phyloP scores from a whole-genome alignment of 2,888 invertebrate genomes.

The Drosophila testacea region DNA sequence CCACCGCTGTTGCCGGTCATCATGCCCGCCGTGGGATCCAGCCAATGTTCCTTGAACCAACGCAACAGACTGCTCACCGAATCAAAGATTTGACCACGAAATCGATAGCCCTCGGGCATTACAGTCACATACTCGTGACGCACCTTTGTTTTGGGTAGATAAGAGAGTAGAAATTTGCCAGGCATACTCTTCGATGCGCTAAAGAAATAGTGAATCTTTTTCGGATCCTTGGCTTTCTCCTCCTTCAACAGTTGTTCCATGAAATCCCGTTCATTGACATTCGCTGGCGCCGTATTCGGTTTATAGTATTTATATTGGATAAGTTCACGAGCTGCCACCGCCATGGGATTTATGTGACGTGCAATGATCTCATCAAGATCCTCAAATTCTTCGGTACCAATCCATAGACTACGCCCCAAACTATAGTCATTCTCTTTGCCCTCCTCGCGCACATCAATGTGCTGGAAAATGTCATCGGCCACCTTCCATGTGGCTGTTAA shows the following conservation, averaged over 20 bases:
- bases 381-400: conserved; percentile 97
- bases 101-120: conserved; percentile 96
- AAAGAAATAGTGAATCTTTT: conserved; percentile 95
- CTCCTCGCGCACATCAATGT: conserved; percentile 97
- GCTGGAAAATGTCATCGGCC: conserved; percentile 96
- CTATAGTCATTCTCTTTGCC: conserved; percentile 98
- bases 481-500: conserved; percentile 99
- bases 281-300: conserved; percentile 89
- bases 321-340: conserved; percentile 95
- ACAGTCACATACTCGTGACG: conserved; percentile 97
- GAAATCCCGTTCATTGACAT: conserved; percentile 87
- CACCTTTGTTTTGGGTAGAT: conserved; percentile 93
- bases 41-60: conserved; percentile 99
- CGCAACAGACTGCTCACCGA: conserved; percentile 90
- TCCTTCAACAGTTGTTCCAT: conserved; percentile 95
- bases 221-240: conserved; percentile 94
- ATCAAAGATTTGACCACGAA: conserved; percentile 94
- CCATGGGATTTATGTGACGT: conserved; percentile 98
- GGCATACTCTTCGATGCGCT: conserved; percentile 94
- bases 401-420: conserved; percentile 94
- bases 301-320: conserved; percentile 96
- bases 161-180: conserved; percentile 97
- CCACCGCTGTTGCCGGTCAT: conserved; percentile 1
- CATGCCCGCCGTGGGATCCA: conserved; percentile 91
- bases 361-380: conserved; percentile 99